Conservation (phyloP, 2,888 invertebrate species). For the Orgyia antiqua region DNA sequence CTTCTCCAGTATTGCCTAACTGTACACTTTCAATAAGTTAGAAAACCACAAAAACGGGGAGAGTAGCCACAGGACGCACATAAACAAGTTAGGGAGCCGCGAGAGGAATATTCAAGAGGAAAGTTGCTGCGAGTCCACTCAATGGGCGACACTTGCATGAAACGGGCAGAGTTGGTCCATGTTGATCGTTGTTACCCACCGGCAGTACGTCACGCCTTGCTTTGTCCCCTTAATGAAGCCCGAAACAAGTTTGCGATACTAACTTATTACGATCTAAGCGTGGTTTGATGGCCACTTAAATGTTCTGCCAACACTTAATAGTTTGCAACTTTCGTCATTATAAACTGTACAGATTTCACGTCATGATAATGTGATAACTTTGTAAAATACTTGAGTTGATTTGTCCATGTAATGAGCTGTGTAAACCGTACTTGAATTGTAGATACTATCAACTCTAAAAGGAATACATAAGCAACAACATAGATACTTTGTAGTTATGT, state of each 20-base stretch:
- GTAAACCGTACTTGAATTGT: too few relatives aligned
- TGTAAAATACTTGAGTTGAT: constrained; percentile 18
- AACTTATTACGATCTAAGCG: constrained; percentile 67
- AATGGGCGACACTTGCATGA: constrained; percentile 66
- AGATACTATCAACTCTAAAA: too few relatives aligned
- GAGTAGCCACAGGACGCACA: constrained; percentile 47
- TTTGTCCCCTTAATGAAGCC: constrained; percentile 72
- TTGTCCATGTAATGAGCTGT: not conserved
- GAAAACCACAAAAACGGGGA: constrained; percentile 54
- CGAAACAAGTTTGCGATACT: constrained; percentile 55
- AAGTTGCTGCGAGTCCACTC: constrained; percentile 57
- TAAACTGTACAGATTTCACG: constrained; percentile 44
- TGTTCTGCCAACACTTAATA: constrained; percentile 54
- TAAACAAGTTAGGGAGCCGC: constrained; percentile 58
- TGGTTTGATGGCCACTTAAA: constrained; percentile 69
- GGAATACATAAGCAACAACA: too few relatives aligned
- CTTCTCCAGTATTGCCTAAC: constrained; percentile 57
- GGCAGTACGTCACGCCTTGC: constrained; percentile 55
- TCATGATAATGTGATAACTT: constrained; percentile 28
- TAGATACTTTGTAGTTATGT: too few relatives aligned
- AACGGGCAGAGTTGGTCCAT: constrained; percentile 55
- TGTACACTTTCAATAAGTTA: constrained; percentile 57
- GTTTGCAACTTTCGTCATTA: constrained; percentile 59
- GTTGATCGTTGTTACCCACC: constrained; percentile 38
- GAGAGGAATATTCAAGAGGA: constrained; percentile 71